Evolutionary conservation across 2,888 invertebrate species (phyloP).

Genomic region (Andrena flavipes): DNA sequence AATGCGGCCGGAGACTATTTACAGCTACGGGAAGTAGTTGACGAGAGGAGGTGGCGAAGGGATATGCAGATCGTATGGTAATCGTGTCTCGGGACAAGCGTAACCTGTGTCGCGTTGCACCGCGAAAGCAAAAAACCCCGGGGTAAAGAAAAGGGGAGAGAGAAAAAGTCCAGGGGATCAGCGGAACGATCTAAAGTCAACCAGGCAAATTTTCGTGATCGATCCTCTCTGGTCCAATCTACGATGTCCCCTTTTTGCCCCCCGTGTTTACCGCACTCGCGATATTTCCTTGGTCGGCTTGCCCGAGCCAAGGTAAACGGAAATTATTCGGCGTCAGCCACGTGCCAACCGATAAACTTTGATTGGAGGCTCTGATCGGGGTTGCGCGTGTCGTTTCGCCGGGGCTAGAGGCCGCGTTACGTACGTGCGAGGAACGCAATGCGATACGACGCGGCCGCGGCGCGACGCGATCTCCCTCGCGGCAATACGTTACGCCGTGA

Average conservation of each 20-base stretch:
- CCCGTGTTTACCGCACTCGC: slow-evolving; percentile 18
- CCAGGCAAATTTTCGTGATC: slow-evolving; percentile 52
- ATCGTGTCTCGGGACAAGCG: slow-evolving; percentile 77
- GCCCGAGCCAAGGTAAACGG: background rate
- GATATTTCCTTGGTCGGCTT: slow-evolving; percentile 4
- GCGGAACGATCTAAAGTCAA: slow-evolving; percentile 31
- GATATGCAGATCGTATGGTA: slow-evolving; percentile 83
- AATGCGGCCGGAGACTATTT: slow-evolving; percentile 65
- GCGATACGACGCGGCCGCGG: background rate
- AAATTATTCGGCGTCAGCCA: background rate
- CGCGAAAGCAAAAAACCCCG: slow-evolving; percentile 29
- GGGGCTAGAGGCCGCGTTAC: background rate
- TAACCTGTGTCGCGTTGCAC: slow-evolving; percentile 75
- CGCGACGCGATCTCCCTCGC: background rate
- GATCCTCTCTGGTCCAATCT: slow-evolving; percentile 32
- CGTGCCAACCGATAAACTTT: too few relatives aligned
- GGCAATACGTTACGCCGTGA: slow-evolving; percentile 71
- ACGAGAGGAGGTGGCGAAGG: slow-evolving; percentile 56
- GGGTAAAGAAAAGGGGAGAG: slow-evolving; percentile 17
- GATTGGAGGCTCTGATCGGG: background rate
- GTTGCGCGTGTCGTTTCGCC: slow-evolving; percentile 10
- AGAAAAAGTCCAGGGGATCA: slow-evolving; percentile 29
- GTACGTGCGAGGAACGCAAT: slow-evolving; percentile 13
- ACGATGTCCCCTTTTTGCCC: background rate
- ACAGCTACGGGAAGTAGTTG: slow-evolving; percentile 75